Base-by-base conservation (phyloP, 2,113 vertebrate species). In the Heliornis fulica region DNA sequence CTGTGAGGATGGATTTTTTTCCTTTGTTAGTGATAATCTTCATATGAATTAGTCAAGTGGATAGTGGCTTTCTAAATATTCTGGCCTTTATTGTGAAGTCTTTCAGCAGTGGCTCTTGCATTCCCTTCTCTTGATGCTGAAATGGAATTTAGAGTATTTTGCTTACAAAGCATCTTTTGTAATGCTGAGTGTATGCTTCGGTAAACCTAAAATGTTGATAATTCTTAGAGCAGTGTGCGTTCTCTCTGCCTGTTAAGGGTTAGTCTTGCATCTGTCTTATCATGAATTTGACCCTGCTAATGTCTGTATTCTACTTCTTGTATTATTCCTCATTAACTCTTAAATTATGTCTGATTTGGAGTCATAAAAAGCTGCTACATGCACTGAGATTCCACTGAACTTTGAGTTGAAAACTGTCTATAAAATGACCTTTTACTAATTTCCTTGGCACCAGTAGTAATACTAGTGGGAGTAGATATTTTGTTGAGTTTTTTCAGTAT, bases 241-340 rank as follows among this genome's bases (percentile, higher is more conserved):
- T 46, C 13, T 70, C 26, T 77, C 13, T 68, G 45, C 48, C 22
- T 93, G 70, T 48, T 94, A 83, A 57, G 53, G 51, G 48, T 86
- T 96, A 72, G 46, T 53, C 81, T 81, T 83, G 29, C 13, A 19
- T 66, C n/a, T 91, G 20, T 66, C 60, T 19, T 79, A 2, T 64
- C 4, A 2, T 45, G 54, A 56, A 45, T 95, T 75, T 91, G 56
- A 65, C 12, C 26, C 45, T 45, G 20, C 76, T 94, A 53, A 76
- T 91, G 57, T 79, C 61, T 75, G 19, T 50, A 9, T 89, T 86
- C 68, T 94, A n/a, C 59, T 65, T 56, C 23, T 61, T 71, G 23
- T 77, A 4, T 87, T 85, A 65, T 93, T 95, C 51, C 82, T 96
- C 43, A 93, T 88, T 96, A 93, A 90, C 81, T 90, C 21, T 46